Base-by-base conservation (phyloP, 2,888 invertebrate species). In the Elysia crispata region DNA sequence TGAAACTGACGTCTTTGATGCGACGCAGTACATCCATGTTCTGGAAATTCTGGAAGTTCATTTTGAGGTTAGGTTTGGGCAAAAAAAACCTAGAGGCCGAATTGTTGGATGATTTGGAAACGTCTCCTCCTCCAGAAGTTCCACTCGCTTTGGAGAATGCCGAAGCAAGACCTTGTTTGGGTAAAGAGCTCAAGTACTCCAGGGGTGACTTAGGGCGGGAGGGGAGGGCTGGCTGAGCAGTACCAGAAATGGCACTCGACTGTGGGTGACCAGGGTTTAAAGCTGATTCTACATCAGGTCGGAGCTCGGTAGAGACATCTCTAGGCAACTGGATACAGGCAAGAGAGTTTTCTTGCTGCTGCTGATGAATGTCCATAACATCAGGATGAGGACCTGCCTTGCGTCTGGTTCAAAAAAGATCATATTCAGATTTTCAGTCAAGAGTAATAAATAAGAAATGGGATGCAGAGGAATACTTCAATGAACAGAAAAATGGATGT, bases 11-110 rank as follows among this genome's bases (percentile, higher is more conserved):
- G 41, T 41, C 41, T 41, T 41, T 41, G 0, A 86, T 83, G 73
- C 80, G 84, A 54, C 80, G 81, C 57, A 96, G 93, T 87, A 95
- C 95, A 90, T 96, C 96, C 60, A 97, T 92, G 91, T 96, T 96
- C 81, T 84, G 79, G 20, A 84, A 73, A 67, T 96, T 96, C 81
- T 84, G 79, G 20, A 84, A 73, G 60, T 79, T 81, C 77, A 81
- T 66, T 72, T 81, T 84, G 18, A 83, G 83, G 41, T 82, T 73
- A 30, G 79, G 77, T 57, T 79, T 79, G 15, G 74, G 67, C 8
- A 74, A 23, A 23, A 66, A 41, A 49, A 74, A 74, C 67, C 67
- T 79, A 15, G 67, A 70, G 20, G 15, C 23, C 6, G 60, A 60
- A 15, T 23, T 41, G 41, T 3, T 41, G 3, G 41, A 41, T 41